Conservation (phyloP, 2,888 invertebrate species). For the Oscheius sp. region DNA sequence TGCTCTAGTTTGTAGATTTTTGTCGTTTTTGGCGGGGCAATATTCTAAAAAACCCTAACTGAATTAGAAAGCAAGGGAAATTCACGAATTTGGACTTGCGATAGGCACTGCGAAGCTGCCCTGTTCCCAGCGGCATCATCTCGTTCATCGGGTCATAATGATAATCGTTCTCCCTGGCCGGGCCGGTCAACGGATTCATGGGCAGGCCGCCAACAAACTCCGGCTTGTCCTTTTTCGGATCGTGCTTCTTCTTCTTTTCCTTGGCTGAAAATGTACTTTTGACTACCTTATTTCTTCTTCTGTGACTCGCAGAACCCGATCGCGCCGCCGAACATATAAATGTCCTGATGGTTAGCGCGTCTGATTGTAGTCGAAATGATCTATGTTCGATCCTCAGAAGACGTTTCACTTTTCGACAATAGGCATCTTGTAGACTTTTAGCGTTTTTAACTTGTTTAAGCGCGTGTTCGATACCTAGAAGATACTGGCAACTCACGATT, state of each 20-base stretch:
- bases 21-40: conserved; percentile 46
- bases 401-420: no score
- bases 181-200: conserved; percentile 42
- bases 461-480: no score
- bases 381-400: no score
- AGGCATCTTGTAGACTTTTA: no score
- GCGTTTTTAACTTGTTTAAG: no score
- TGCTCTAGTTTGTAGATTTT: conserved; percentile 54
- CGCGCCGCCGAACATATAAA: neutral
- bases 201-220: conserved; percentile 52
- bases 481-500: conserved; percentile 11
- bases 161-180: conserved; percentile 54
- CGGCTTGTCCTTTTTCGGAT: conserved; percentile 46
- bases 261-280: neutral
- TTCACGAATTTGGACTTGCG: conserved; percentile 51
- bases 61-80: neutral
- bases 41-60: conserved; percentile 40
- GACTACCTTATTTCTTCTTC: neutral
- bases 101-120: conserved; percentile 58
- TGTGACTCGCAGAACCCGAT: neutral
- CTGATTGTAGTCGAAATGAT: no score
- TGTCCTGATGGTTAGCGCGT: no score
- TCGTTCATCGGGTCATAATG: conserved; percentile 59
- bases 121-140: conserved; percentile 55
- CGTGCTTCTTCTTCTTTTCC: conserved; percentile 48